Evolutionary conservation across 2,888 invertebrate genomes (phyloP).

Genomic region (Caenorhabditis panamensis): DNA sequence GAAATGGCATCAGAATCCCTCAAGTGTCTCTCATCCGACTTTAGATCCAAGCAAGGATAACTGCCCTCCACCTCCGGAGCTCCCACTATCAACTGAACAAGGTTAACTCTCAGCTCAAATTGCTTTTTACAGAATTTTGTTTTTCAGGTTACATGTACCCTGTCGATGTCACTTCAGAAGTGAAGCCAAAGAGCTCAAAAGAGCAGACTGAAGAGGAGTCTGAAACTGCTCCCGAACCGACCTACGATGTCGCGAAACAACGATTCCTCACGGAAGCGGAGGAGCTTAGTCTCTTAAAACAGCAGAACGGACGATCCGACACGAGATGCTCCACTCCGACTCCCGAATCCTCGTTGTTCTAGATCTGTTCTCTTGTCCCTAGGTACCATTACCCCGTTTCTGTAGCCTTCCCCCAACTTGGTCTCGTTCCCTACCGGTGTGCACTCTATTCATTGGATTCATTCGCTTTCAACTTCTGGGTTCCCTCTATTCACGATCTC

Average conservation of each 20-base stretch:
- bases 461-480: neutral
- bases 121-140: too few relatives aligned
- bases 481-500: neutral
- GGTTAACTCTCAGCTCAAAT: constrained; percentile 6
- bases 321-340: neutral
- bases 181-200: too few relatives aligned
- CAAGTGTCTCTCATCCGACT: constrained; percentile 1
- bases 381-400: neutral
- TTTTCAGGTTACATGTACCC: neutral
- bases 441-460: neutral
- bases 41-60: constrained; percentile 22
- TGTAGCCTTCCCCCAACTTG: neutral
- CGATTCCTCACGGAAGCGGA: too few relatives aligned
- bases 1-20: constrained; percentile 3
- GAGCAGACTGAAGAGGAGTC: too few relatives aligned
- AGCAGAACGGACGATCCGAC: neutral
- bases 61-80: constrained; percentile 19
- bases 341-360: neutral
- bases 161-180: too few relatives aligned
- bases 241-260: too few relatives aligned
- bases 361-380: neutral
- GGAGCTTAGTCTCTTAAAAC: too few relatives aligned
- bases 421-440: neutral
- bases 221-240: too few relatives aligned
- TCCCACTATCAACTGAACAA: constrained; percentile 7